Percentiles rank a stretch among this genome's conserved stretches.
Evolutionary conservation across 37 sponge, comb jelly and placozoan species (phyloP).

Genomic region (Beroe ovata): DNA sequence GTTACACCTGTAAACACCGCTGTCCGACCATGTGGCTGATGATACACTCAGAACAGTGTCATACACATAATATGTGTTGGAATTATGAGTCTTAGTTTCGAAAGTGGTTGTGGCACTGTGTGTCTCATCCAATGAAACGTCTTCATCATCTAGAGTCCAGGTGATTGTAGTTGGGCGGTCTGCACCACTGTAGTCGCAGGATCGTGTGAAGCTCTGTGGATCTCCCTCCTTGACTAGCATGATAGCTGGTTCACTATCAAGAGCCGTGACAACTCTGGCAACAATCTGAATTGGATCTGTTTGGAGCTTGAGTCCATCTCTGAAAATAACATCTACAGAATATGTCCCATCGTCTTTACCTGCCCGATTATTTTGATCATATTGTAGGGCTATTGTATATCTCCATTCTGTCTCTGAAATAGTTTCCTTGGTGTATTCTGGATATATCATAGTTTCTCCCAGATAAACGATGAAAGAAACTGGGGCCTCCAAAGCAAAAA

Average conservation of each 20-base stretch:
- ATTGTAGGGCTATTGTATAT: neutral
- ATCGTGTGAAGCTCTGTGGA: neutral
- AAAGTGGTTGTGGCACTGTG: neutral
- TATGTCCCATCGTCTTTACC: conserved; percentile 26
- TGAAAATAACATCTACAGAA: neutral
- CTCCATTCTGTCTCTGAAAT: neutral
- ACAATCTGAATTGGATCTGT: conserved; percentile 7
- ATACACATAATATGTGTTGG: neutral
- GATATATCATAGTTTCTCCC: neutral
- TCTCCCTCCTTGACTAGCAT: neutral
- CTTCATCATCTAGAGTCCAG: neutral
- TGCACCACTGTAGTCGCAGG: conserved; percentile 21
- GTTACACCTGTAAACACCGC: neutral
- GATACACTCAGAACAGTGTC: neutral
- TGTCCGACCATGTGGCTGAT: neutral
- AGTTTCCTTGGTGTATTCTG: neutral
- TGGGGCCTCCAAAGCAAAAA: neutral
- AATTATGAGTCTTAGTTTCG: neutral
- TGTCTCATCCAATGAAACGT: neutral
- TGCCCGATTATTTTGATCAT: neutral
- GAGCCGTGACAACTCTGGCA: neutral
- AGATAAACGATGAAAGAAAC: neutral
- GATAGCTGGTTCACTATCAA: neutral
- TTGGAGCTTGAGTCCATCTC: neutral
- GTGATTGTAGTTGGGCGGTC: neutral